phyloP scores from a whole-genome alignment of 2,797 vertebrate species.

The Cyprinella venusta region DNA sequence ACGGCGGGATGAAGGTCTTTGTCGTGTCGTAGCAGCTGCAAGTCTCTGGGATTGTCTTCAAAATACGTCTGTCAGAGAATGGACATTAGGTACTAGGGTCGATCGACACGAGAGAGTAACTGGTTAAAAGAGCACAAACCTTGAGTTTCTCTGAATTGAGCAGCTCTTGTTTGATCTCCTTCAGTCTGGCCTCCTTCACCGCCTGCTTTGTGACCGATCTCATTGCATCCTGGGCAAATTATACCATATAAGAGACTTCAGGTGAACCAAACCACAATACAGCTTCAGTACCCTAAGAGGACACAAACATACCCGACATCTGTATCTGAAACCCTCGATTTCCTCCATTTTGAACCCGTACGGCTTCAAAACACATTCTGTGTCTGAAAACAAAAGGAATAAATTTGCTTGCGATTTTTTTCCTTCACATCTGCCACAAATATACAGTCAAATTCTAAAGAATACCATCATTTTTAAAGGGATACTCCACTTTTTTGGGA shows the following conservation, averaged over 20 bases:
- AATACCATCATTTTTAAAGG: neutral
- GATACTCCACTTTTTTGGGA: too few species aligned
- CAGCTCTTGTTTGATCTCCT: constrained; percentile 93
- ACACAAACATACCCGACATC: constrained; percentile 84
- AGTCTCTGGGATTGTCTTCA: constrained; percentile 92
- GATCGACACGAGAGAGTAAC: neutral
- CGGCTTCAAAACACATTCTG: constrained; percentile 76
- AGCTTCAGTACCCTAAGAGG: neutral
- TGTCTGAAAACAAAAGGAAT: constrained; percentile 67
- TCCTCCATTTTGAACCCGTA: constrained; percentile 90
- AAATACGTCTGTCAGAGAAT: constrained; percentile 83
- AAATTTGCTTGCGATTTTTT: neutral
- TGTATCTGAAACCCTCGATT: constrained; percentile 90
- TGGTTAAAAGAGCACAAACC: constrained; percentile 69
- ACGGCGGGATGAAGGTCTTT: constrained; percentile 89
- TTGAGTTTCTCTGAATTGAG: constrained; percentile 93
- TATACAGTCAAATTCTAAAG: neutral
- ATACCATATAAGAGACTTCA: neutral
- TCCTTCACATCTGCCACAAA: neutral
- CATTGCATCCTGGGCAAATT: constrained; percentile 86
- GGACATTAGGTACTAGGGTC: neutral
- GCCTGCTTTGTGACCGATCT: constrained; percentile 93
- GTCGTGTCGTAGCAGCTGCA: constrained; percentile 90
- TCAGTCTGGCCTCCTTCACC: constrained; percentile 88
- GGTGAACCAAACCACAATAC: neutral